Conservation (phyloP, 2,888 invertebrate genomes). For the Proisotoma minuta region DNA sequence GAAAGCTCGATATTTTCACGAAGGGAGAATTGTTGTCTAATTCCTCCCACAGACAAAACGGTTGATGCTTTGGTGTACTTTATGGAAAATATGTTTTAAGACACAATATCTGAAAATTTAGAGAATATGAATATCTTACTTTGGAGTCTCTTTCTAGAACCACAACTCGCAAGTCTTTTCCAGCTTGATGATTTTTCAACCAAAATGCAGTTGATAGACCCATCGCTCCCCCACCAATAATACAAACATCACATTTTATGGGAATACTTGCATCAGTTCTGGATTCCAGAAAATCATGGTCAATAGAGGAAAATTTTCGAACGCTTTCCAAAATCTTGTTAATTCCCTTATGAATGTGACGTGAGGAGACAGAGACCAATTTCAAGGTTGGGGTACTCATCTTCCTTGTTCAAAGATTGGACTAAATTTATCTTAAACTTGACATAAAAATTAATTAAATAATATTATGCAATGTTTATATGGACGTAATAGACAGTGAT, state of each 20-base stretch:
- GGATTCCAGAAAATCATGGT: too few relatives aligned
- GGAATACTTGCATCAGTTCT: neutral
- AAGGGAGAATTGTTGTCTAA: slow-evolving; percentile 87
- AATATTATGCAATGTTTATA: too few relatives aligned
- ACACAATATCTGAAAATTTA: neutral
- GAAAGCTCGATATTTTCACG: slow-evolving; percentile 90
- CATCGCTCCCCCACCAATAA: slow-evolving; percentile 88
- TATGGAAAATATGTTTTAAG: neutral
- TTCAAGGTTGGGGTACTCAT: too few relatives aligned
- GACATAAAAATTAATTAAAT: too few relatives aligned
- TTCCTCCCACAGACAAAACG: slow-evolving; percentile 70
- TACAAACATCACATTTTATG: slow-evolving; percentile 67
- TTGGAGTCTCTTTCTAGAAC: slow-evolving; percentile 83
- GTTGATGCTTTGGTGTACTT: slow-evolving; percentile 69
- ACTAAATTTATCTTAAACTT: too few relatives aligned
- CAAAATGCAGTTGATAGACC: slow-evolving; percentile 88
- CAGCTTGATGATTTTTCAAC: slow-evolving; percentile 70
- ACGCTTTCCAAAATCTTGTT: too few relatives aligned
- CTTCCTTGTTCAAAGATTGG: too few relatives aligned
- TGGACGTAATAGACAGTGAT: too few relatives aligned
- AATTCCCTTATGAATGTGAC: too few relatives aligned
- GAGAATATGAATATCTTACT: slow-evolving; percentile 52
- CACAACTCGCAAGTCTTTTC: slow-evolving; percentile 62
- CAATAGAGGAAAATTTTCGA: too few relatives aligned
- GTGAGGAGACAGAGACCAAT: too few relatives aligned